phyloP scores from a whole-genome alignment of 2,797 vertebrate species.

The Ceyx erithaca region DNA sequence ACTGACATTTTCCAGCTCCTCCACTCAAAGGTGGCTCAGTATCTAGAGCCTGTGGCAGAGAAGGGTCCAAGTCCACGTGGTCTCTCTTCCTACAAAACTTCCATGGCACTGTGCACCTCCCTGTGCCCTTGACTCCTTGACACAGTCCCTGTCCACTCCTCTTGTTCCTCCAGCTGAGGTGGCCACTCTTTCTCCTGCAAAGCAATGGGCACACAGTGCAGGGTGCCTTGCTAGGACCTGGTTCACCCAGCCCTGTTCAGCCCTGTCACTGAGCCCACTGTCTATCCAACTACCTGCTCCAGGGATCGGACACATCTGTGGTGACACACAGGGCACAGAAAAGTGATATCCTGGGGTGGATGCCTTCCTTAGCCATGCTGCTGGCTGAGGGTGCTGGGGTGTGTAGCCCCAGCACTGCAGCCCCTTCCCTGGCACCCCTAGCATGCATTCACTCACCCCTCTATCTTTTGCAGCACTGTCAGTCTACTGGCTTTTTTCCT shows the following conservation, averaged over 20 bases:
- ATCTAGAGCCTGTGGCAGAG: not conserved
- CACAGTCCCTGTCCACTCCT: rapidly evolving
- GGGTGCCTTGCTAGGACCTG: not conserved
- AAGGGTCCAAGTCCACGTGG: not conserved
- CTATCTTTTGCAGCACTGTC: not conserved
- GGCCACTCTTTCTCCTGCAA: not conserved
- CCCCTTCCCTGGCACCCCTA: not conserved
- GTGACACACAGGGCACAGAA: not conserved
- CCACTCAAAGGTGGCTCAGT: not conserved
- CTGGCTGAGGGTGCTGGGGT: not conserved
- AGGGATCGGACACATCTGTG: not conserved
- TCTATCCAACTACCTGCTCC: not conserved
- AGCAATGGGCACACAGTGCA: not conserved
- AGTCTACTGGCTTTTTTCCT: not conserved
- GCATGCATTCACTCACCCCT: not conserved
- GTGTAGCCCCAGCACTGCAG: not conserved
- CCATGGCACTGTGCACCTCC: not conserved
- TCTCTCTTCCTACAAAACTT: not conserved
- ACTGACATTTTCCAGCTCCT: not conserved
- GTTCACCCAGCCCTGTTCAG: not conserved
- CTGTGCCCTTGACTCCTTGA: not conserved
- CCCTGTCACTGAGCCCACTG: not conserved
- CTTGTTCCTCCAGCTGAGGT: not conserved
- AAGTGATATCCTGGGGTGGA: not conserved
- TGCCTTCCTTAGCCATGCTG: not conserved